These are phyloP conservation scores for Sminthurinus signatus DNA, from an alignment of 1,140 invertebrate genomes.

Conservation along the genomic window DNA sequence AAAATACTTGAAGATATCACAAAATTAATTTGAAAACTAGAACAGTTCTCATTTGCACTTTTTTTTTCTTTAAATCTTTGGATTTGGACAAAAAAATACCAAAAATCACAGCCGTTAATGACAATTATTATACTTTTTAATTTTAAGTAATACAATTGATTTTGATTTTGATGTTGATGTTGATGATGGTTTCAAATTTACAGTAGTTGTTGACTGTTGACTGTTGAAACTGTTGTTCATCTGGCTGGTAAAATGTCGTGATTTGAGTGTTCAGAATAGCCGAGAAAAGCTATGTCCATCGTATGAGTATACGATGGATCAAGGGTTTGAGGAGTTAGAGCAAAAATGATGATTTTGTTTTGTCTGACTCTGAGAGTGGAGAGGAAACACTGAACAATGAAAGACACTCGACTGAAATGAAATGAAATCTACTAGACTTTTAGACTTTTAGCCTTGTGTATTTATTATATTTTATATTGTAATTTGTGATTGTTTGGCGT, in stretches of 20 bases:
- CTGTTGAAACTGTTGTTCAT: background rate
- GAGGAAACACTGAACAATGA: no score
- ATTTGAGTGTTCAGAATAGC: conserved; percentile 2
- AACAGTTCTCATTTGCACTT: background rate
- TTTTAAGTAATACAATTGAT: background rate
- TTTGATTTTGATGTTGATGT: background rate
- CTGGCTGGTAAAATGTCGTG: conserved; percentile 7
- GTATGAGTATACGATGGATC: background rate
- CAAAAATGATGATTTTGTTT: no score
- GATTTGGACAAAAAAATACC: background rate
- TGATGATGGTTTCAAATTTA: no score
- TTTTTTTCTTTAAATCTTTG: no score
- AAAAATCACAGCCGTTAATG: background rate
- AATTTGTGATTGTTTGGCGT: no score
- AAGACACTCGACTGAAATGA: no score
- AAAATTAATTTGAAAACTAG: background rate
- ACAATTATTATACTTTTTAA: background rate
- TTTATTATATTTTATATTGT: no score
- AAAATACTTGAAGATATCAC: conserved; percentile 1
- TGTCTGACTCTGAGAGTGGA: no score
- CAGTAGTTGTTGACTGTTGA: background rate
- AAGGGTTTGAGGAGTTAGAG: no score
- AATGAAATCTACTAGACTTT: no score
- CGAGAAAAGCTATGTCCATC: background rate
- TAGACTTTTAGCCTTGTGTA: no score